Evolutionary conservation across 2,888 invertebrate species (phyloP), one percentile per base, ranked within the genome.

Genomic region (Andrena fulva): DNA sequence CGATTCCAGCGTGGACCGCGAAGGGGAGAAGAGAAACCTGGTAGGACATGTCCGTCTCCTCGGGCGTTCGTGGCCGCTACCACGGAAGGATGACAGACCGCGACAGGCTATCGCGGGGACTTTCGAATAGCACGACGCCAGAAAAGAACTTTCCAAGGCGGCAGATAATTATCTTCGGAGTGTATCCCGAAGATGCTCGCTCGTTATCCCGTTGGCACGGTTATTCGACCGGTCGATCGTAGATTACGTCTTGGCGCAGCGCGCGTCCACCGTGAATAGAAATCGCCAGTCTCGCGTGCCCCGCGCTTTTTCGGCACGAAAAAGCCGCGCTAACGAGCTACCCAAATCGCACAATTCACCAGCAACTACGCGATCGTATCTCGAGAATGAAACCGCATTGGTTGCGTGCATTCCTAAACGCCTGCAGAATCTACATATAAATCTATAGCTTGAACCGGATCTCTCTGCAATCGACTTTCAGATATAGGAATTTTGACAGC

Each of bases 201-300:
- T 82, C 70, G 80, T 80, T 80, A 68, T 68, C 59, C 52, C n/a
- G 16, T 72, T 69, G 80, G 68, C 73, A 69, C 64, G 48, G 64
- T 69, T 73, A 48, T 80, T 80, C 74, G 63, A 56, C 56, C 63
- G 33, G 12, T n/a, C 80, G 80, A 80, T 80, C 80, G 80, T 59
- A 73, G 80, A 80, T 79, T 63, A 56, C 63, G 56, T 33, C 50
- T 31, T 33, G 67, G 20, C 60, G 35, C 52, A 42, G 20, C 60
- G 29, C 60, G 52, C 42, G 27, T 27, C 27, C 33, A 20, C n/a
- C 7, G 71, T 48, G 80, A 66, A 80, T 80, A 71, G 80, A 27
- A 71, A 80, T 80, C 31, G 80, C 62, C 62, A 33, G 80, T 71
- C 56, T 71, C 42, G 62, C 80, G 20, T 71, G 48, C n/a, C 8